Evolutionary conservation across 1,140 invertebrate species (phyloP), one percentile per base, ranked within the genome.

Genomic region (Sitophilus oryzae): DNA sequence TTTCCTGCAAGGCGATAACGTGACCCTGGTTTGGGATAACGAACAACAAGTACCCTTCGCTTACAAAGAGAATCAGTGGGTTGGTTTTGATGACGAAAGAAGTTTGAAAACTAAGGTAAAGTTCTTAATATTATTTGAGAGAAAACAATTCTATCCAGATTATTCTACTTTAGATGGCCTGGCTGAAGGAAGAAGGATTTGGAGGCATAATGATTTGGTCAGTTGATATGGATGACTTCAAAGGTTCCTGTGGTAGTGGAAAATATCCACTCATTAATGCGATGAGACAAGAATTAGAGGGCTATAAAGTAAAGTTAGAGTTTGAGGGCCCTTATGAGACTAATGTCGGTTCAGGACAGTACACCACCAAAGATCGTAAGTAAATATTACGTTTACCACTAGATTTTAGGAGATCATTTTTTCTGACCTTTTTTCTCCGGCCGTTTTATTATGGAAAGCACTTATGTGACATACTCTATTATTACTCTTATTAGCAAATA

Each of bases 171-270:
- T 51, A 97, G 92, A 91, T 92, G 79, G 83, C 86, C 41, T 98
- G 93, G 91, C 76, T 97, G 36, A 93, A 91, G 68, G 86, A 93
- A 66, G 86, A 93, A 77, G 89, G 89, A 10, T 93, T 95, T 62
- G 93, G 93, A 41, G 96, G 96, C 19, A 91, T 95, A 11, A 97
- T 98, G 92, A 88, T 98, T 10, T 98, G 94, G 93, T 93, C 91
- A 1, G 80, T 94, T 10, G 93, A 96, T 66, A 91, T 95, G 89
- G 92, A 98, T 64, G 94, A 98, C 71, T 97, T 96, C 75, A 77
- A 80, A 54, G 93, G 91, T 16, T 79, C 80, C 16, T 96, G 93
- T 69, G 91, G 91, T n/a, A 84, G 83, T 37, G 90, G 88, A 16
- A 91, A 89, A 67, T 97, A 89, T 73, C 94, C 94, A 0, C 74